These are phyloP conservation scores for Poicephalus meyeri DNA, from an alignment of 2,113 vertebrate species.

Conservation along the genomic window DNA sequence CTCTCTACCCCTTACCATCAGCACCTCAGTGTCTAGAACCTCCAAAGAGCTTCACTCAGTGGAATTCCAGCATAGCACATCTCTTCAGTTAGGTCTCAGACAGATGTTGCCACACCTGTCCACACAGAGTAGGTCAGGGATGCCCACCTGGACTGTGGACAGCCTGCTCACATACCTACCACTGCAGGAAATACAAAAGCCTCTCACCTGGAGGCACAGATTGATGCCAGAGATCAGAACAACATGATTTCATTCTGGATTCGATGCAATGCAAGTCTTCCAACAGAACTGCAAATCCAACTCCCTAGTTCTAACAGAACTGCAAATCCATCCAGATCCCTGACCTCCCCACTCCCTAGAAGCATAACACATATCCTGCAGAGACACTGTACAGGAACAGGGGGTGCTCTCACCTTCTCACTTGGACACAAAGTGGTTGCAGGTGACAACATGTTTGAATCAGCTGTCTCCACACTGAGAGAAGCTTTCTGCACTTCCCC, in stretches of 20 bases:
- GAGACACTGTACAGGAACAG: not conserved
- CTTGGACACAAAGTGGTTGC: too few species aligned
- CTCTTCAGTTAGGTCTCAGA: not conserved
- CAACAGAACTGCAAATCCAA: not conserved
- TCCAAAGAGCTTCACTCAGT: rapidly evolving
- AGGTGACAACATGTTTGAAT: not conserved
- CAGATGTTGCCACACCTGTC: not conserved
- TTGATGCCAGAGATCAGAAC: not conserved
- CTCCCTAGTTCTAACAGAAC: not conserved
- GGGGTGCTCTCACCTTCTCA: not conserved
- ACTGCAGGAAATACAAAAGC: not conserved
- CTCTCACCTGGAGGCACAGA: not conserved
- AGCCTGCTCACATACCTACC: not conserved
- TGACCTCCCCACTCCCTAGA: not conserved
- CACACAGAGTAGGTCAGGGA: not conserved
- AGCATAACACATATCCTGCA: not conserved
- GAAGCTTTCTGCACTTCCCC: not conserved
- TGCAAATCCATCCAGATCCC: not conserved
- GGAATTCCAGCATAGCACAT: not conserved
- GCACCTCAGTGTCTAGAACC: not conserved
- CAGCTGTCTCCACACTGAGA: not conserved
- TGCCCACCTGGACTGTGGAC: not conserved
- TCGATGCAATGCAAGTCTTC: not conserved
- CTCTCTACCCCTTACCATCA: not conserved
- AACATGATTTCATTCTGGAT: not conserved